Evolutionary conservation across 2,113 vertebrate species (phyloP), one percentile per base, ranked within the genome.

Genomic region (Arizona elegans): DNA sequence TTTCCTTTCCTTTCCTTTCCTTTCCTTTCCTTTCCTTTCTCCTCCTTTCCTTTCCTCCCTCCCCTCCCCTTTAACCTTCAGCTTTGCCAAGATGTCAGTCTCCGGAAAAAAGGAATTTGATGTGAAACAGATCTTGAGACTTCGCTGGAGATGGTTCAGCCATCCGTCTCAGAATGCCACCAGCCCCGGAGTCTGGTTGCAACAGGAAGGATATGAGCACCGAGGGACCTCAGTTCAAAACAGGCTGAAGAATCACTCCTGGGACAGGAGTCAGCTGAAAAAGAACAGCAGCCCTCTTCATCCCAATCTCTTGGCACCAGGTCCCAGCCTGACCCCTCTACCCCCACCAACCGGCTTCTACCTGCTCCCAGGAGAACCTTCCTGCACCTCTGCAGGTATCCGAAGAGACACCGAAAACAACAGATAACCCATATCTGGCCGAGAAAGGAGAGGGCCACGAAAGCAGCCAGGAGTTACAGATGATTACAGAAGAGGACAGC

Each of bases 61-160:
- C 54, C 54, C 54, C 11, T 2, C 53, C 53, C 2, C 11, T 0
- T 9, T 59, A 59, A 59, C 29, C 92, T 93, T 95, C 92, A 94
- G 93, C 97, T 92, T 87, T 87, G 94, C 95, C 97, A 97, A 97
- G 94, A 99, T 99, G 99, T 99, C 99, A 95, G 98, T 99, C 24
- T 98, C 99, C 91, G 98, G 98, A 87, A 99, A 99, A 98, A 99
- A 99, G 96, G 98, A 99, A 97, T 99, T 99, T 98, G 98, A 99
- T 90, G 99, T 99, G 97, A 99, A 99, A 97, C 99, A 99, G 98
- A 99, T 99, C 97, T 98, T 99, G 94, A 97, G 99, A 97, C 98
- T 99, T 55, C 98, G 98, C 95, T 99, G 99, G 99, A 98, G 99
- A 92, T 99, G 99, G 99, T 99, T 99, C 95, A 99, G 98, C 95